phyloP scores from a whole-genome alignment of 2,888 invertebrate genomes.

The Chrysopilus asiliformis region DNA sequence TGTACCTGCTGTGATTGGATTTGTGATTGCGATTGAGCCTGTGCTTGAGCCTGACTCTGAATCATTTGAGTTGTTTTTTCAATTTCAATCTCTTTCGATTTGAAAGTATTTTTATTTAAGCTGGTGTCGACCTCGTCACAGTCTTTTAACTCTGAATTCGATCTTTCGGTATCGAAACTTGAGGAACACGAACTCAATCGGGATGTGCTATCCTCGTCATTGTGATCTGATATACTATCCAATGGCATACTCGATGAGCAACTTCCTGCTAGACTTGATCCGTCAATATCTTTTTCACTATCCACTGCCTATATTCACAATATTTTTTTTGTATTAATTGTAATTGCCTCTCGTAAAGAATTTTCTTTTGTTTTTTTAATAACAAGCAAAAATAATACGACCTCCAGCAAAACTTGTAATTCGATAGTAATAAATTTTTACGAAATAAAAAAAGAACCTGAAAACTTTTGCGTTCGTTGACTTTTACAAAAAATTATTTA shows the following conservation, averaged over 20 bases:
- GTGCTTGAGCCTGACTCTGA: too few species aligned
- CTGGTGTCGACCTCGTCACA: conserved; percentile 1
- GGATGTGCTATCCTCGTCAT: conserved; percentile 11
- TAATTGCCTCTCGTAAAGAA: too few species aligned
- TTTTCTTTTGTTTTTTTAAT: too few species aligned
- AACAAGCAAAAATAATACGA: too few species aligned
- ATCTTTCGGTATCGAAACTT: conserved; percentile 5
- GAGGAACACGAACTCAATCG: conserved; percentile 9
- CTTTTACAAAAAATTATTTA: too few species aligned
- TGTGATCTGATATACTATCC: conserved; percentile 7
- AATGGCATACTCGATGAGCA: conserved; percentile 2
- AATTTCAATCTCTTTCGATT: neutral
- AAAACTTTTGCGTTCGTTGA: too few species aligned
- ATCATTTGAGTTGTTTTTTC: neutral
- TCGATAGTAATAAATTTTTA: too few species aligned
- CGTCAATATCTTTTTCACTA: conserved; percentile 8
- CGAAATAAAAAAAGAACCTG: too few species aligned
- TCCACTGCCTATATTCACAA: conserved; percentile 8
- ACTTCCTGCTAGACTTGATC: conserved; percentile 2
- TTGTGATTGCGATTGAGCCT: too few species aligned
- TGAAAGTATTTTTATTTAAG: neutral
- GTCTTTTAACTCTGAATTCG: conserved; percentile 1
- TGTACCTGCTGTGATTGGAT: too few species aligned
- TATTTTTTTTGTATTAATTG: too few species aligned
- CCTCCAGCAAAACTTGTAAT: too few species aligned